Evolutionary conservation across 2,888 invertebrate genomes (phyloP), one percentile per base, ranked within the genome.

Genomic region (Chrysotoxum bicinctum): DNA sequence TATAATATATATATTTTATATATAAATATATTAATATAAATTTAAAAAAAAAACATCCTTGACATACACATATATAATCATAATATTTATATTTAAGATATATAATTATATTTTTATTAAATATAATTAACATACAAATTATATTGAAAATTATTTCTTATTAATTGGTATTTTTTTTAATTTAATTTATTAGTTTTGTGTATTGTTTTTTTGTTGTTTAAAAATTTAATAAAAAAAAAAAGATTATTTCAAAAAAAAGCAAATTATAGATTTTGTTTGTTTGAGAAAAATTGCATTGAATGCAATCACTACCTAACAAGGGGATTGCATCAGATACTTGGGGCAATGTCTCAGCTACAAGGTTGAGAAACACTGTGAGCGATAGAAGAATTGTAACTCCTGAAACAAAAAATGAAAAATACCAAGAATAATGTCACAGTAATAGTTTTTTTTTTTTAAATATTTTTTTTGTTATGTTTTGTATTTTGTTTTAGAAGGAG

Each of bases 311-410:
- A 98, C 99, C 99, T 96, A 99, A 98, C 95, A 99, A 95, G 94
- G 99, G 99, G 94, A 99, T 98, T 93, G 99, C 98, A 94, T 99
- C 99, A 94, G 99, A 99, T 93, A 99, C 99, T 95, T 98, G 98
- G 93, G 99, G 99, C 96, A 99, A 97, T 94, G 98, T 98, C 96
- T 99, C 98, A 91, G 98, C 98, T 93, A 99, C 98, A 95, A 99
- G 96, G 95, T 99, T 98, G 95, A 99, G 97, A 95, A 99, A 99
- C 95, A 99, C 98, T 94, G 98, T 99, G 95, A 99, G 96, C 93
- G 99, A 99, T 93, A 99, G 97, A 94, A 98, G 97, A 94, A 98
- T 98, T 94, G 98, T 98, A 94, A 98, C 98, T 95, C 98, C 98
- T 98, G 97, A 93, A 96, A 96, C 90, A 91, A 91, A 66, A 91